phyloP scores from a whole-genome alignment of 2,113 vertebrate species.

The Istiophorus platypterus region DNA sequence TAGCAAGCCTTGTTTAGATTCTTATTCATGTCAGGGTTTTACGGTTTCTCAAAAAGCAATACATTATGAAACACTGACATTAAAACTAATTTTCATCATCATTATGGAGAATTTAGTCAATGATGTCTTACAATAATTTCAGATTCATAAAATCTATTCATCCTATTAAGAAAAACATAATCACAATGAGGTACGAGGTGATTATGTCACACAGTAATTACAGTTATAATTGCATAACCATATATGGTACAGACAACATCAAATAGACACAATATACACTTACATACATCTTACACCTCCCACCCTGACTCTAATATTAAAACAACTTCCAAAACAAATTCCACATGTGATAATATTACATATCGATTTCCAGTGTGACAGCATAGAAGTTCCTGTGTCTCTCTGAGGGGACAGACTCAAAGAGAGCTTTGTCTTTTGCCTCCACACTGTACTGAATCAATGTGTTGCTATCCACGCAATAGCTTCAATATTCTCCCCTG shows the following conservation, averaged over 20 bases:
- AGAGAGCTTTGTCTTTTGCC: slow-evolving; percentile 73
- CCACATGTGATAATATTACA: slow-evolving; percentile 85
- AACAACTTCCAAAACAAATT: slow-evolving; percentile 82
- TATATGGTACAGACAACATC: slow-evolving; percentile 13
- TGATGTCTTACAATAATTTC: neutral
- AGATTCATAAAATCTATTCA: neutral
- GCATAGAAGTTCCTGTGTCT: slow-evolving; percentile 78
- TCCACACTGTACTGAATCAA: slow-evolving; percentile 83
- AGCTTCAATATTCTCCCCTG: slow-evolving; percentile 79
- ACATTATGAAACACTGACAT: neutral
- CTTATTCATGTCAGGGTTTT: neutral
- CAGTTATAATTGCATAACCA: neutral
- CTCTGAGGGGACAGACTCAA: slow-evolving; percentile 65
- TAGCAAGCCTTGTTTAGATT: neutral
- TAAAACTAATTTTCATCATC: no score
- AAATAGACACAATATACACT: slow-evolving; percentile 39
- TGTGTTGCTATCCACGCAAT: slow-evolving; percentile 75
- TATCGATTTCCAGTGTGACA: slow-evolving; percentile 90
- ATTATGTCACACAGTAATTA: neutral
- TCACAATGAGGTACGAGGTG: no score
- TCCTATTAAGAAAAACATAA: neutral
- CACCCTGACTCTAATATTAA: slow-evolving; percentile 77
- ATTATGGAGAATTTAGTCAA: neutral
- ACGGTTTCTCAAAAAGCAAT: no score
- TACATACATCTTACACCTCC: neutral